phyloP scores from a whole-genome alignment of 2,888 invertebrate species.

The Melangyna quadrimaculata region DNA sequence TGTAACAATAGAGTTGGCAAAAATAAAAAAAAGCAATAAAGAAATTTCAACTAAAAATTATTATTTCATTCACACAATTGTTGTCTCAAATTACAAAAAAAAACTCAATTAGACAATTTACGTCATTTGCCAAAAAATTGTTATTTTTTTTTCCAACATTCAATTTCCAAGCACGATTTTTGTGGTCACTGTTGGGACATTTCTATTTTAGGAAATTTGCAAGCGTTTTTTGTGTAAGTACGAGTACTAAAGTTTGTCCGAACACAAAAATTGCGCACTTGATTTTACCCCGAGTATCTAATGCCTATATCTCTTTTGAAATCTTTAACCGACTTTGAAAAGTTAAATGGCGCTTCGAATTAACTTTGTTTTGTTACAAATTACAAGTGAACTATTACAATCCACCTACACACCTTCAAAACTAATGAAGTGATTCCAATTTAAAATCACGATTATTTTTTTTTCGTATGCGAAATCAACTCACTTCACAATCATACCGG shows the following conservation, averaged over 20 bases:
- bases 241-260: not conserved
- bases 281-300: too few relatives aligned
- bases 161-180: constrained; percentile 38
- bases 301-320: not conserved
- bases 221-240: not conserved
- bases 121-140: constrained; percentile 43
- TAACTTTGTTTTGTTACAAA: constrained; percentile 23
- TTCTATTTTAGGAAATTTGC: constrained; percentile 26
- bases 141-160: not conserved
- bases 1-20: not conserved
- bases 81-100: constrained; percentile 10
- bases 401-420: constrained; percentile 18
- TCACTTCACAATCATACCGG: not conserved
- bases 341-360: constrained; percentile 43
- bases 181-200: constrained; percentile 13
- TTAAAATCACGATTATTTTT: not conserved
- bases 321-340: constrained; percentile 2
- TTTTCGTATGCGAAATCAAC: not conserved
- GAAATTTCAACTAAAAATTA: constrained; percentile 29
- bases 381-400: constrained; percentile 4
- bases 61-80: constrained; percentile 41
- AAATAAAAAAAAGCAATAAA: not conserved
- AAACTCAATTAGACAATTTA: constrained; percentile 6
- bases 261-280: not conserved
- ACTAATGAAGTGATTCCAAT: constrained; percentile 15